Conservation (phyloP, 1,140 invertebrate genomes). For the Neodiprion virginianus region DNA sequence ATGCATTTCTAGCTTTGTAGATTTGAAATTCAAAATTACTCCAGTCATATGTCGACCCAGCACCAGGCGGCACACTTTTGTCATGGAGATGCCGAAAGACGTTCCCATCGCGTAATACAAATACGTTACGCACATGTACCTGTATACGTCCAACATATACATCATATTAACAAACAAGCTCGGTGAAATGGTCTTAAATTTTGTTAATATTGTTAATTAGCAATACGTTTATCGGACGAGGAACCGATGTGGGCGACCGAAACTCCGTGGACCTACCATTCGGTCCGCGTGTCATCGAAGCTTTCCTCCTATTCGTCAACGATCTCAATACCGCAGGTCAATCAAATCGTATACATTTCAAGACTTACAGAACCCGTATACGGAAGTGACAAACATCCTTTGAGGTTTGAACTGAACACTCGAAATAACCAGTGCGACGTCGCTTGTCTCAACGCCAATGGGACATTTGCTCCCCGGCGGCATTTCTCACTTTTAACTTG, state of each 20-base stretch:
- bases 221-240: not conserved
- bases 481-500: too few species aligned
- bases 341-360: too few species aligned
- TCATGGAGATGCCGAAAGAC: conserved; percentile 13
- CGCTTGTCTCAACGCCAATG: too few species aligned
- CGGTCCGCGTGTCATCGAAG: too few species aligned
- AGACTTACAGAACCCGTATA: too few species aligned
- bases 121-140: not conserved
- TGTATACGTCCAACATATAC: not conserved
- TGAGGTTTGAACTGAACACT: too few species aligned
- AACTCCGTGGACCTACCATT: too few species aligned
- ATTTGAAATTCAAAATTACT: conserved; percentile 23
- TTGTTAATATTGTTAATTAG: not conserved
- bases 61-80: conserved; percentile 6
- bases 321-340: too few species aligned
- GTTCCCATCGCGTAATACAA: not conserved
- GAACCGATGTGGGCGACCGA: not conserved
- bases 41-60: conserved; percentile 29
- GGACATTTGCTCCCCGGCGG: too few species aligned
- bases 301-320: too few species aligned
- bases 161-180: not conserved
- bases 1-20: conserved; percentile 44
- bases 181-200: not conserved
- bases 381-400: too few species aligned
- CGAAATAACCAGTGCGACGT: too few species aligned